Evolutionary conservation across 2,113 vertebrate genomes (phyloP).

Genomic region (Menidia beryllina): DNA sequence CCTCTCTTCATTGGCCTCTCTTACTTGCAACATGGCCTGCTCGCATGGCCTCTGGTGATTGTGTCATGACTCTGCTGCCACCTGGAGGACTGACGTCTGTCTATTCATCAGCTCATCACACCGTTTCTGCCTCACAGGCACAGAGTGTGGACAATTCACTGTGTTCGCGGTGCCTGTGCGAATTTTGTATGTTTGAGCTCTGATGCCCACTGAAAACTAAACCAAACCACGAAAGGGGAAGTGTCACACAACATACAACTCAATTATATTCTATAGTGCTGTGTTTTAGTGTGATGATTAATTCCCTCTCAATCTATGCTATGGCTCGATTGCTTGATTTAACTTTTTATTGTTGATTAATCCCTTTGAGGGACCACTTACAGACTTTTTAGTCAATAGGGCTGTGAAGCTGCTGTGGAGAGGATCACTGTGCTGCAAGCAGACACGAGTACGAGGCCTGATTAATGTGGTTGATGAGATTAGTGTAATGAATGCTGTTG

Average conservation of each 20-base stretch:
- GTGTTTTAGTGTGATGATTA: too few relatives aligned
- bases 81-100: conserved; percentile 47
- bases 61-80: conserved; percentile 61
- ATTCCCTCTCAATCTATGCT: too few relatives aligned
- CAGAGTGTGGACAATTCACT: background rate
- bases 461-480: conserved; percentile 4
- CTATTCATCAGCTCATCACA: background rate
- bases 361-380: background rate
- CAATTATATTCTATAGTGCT: too few relatives aligned
- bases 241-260: background rate
- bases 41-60: background rate
- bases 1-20: background rate
- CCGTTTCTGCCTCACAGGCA: background rate
- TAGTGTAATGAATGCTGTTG: background rate
- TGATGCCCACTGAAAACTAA: background rate
- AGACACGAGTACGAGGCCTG: background rate
- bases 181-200: background rate
- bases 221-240: background rate
- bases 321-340: background rate
- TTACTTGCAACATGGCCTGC: background rate
- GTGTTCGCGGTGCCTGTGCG: too few relatives aligned
- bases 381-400: background rate
- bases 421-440: background rate
- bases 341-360: background rate
- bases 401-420: conserved; percentile 11